These are phyloP conservation scores for Lerista edwardsae DNA, from an alignment of 2,797 vertebrate species.

Conservation along the genomic window DNA sequence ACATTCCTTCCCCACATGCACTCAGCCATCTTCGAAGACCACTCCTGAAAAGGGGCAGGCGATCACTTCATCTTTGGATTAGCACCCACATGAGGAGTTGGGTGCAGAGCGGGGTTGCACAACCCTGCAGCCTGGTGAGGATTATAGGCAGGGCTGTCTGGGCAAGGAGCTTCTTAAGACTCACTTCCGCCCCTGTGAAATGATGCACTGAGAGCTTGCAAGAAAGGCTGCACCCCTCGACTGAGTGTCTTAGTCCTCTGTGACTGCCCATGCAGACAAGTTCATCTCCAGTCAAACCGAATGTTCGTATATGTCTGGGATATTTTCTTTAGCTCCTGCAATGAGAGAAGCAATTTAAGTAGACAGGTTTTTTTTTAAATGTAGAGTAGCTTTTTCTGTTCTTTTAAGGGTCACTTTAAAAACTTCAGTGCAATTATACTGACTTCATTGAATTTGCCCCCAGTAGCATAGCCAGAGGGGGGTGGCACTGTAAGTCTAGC, in stretches of 20 bases:
- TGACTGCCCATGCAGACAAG: slow-evolving; percentile 75
- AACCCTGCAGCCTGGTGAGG: neutral
- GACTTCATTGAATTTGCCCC: neutral
- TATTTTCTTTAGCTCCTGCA: slow-evolving; percentile 90
- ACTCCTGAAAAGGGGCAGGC: neutral
- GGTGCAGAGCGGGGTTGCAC: neutral
- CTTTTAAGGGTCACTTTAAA: neutral
- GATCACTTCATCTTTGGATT: slow-evolving; percentile 15
- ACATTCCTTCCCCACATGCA: slow-evolving; percentile 30
- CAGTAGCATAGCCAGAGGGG: too few relatives aligned
- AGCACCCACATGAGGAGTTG: neutral
- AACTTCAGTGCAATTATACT: too few relatives aligned
- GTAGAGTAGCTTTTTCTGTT: neutral
- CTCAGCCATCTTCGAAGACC: neutral
- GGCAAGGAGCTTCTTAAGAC: neutral
- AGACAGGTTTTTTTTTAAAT: neutral
- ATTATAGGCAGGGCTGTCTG: too few relatives aligned
- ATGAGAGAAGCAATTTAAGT: slow-evolving; percentile 61
- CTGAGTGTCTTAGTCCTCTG: slow-evolving; percentile 76
- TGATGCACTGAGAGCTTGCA: neutral
- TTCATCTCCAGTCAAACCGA: slow-evolving; percentile 78
- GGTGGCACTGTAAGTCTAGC: too few relatives aligned
- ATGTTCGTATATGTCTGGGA: slow-evolving; percentile 84
- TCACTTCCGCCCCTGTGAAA: neutral
- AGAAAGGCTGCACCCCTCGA: slow-evolving; percentile 38